These are phyloP conservation scores for Megamerina dolium DNA, from an alignment of 2,888 invertebrate species.

Conservation along the genomic window DNA sequence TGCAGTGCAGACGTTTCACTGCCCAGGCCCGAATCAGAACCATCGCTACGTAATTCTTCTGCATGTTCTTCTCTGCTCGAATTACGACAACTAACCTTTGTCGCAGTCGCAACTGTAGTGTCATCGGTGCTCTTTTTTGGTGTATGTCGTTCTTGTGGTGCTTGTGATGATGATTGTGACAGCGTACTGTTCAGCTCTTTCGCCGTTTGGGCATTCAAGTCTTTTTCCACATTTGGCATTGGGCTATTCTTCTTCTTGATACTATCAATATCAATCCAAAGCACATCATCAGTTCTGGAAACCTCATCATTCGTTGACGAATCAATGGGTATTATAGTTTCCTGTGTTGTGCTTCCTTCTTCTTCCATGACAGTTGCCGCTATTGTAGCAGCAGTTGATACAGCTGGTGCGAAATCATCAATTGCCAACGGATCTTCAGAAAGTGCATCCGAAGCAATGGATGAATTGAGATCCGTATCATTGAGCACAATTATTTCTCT, in stretches of 20 bases:
- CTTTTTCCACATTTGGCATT: conserved; percentile 33
- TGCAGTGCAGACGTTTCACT: conserved; percentile 56
- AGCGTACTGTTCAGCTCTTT: not conserved
- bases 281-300: conserved; percentile 28
- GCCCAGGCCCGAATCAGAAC: conserved; percentile 79
- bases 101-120: not conserved
- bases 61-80: conserved; percentile 13
- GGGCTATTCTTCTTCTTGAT: conserved; percentile 13
- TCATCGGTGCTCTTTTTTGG: not conserved
- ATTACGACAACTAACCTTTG: not conserved
- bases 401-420: conserved; percentile 33
- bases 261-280: conserved; percentile 29
- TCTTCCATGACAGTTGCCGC: conserved; percentile 15
- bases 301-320: conserved; percentile 28
- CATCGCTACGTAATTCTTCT: conserved; percentile 57
- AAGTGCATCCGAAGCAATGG: conserved; percentile 37
- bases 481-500: conserved; percentile 39
- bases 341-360: not conserved
- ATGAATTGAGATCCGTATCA: conserved; percentile 35
- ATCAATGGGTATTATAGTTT: conserved; percentile 23
- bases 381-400: conserved; percentile 15
- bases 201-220: conserved; percentile 1
- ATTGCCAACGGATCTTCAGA: conserved; percentile 49
- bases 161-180: not conserved
- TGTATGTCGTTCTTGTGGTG: not conserved